phyloP scores from a whole-genome alignment of 2,797 vertebrate species.

The Heterohyrax brucei region DNA sequence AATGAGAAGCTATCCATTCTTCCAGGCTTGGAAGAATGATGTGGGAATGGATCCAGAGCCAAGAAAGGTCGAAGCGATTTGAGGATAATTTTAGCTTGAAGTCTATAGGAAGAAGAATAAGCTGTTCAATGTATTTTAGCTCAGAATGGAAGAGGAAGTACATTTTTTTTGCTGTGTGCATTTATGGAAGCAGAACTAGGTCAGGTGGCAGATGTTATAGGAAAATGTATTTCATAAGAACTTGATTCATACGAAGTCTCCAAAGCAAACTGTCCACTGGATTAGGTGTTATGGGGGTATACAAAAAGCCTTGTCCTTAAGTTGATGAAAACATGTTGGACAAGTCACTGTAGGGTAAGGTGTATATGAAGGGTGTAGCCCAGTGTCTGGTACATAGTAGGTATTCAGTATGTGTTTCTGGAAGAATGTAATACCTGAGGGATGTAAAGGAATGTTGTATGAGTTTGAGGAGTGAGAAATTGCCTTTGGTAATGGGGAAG shows the following conservation, averaged over 20 bases:
- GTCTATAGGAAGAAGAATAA: conserved; percentile 41
- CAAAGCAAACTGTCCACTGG: background rate
- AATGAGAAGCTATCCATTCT: conserved; percentile 47
- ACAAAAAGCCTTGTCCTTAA: background rate
- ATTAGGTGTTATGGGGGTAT: background rate
- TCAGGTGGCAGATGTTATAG: background rate
- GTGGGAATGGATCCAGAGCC: background rate
- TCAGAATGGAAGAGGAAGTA: conserved; percentile 15
- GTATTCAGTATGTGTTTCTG: conserved; percentile 29
- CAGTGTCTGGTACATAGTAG: background rate
- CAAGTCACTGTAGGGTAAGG: background rate
- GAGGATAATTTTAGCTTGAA: conserved; percentile 45
- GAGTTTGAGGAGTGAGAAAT: conserved; percentile 17
- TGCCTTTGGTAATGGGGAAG: background rate
- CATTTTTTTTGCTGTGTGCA: conserved; percentile 23
- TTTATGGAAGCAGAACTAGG: conserved; percentile 51
- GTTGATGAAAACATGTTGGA: background rate
- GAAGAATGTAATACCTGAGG: background rate
- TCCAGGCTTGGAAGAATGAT: conserved; percentile 18
- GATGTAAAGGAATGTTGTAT: background rate
- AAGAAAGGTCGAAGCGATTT: conserved; percentile 47
- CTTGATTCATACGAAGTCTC: conserved; percentile 39
- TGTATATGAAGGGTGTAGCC: background rate
- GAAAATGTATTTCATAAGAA: conserved; percentile 54
- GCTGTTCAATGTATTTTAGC: conserved; percentile 30